phyloP scores from a whole-genome alignment of 2,888 invertebrate species.

The Margaritifera margaritifera region DNA sequence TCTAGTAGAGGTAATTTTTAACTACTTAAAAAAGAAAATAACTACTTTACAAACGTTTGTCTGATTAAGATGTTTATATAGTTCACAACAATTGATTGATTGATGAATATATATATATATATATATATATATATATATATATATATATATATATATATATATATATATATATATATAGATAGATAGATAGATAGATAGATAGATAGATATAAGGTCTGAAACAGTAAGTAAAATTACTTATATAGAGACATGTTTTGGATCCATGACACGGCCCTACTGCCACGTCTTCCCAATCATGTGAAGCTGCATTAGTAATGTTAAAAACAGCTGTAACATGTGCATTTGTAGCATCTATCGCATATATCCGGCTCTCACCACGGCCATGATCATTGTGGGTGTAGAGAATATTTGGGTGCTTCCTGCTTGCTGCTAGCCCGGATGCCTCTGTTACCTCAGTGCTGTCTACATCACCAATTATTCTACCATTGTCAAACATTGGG shows the following conservation, averaged over 20 bases:
- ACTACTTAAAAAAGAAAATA: no score
- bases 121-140: no score
- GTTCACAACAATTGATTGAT: no score
- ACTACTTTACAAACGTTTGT: no score
- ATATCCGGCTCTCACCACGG: conserved; percentile 24
- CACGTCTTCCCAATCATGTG: conserved; percentile 44
- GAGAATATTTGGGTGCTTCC: conserved; percentile 29
- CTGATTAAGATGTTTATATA: no score
- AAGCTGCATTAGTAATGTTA: conserved; percentile 25
- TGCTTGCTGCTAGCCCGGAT: conserved; percentile 40
- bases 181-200: no score
- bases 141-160: no score
- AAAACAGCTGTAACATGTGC: conserved; percentile 21
- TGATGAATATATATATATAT: no score
- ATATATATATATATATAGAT: no score
- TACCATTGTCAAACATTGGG: conserved; percentile 10
- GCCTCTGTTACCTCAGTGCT: conserved; percentile 28
- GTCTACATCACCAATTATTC: conserved; percentile 6
- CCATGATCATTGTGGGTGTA: conserved; percentile 46
- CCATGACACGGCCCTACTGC: conserved; percentile 38
- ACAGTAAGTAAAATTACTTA: no score
- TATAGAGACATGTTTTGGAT: no score
- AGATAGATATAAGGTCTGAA: background rate
- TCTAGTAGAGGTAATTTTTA: no score
- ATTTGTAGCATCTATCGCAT: conserved; percentile 22